phyloP scores from a whole-genome alignment of 2,797 vertebrate genomes.

The Melanotaenia nigrans region DNA sequence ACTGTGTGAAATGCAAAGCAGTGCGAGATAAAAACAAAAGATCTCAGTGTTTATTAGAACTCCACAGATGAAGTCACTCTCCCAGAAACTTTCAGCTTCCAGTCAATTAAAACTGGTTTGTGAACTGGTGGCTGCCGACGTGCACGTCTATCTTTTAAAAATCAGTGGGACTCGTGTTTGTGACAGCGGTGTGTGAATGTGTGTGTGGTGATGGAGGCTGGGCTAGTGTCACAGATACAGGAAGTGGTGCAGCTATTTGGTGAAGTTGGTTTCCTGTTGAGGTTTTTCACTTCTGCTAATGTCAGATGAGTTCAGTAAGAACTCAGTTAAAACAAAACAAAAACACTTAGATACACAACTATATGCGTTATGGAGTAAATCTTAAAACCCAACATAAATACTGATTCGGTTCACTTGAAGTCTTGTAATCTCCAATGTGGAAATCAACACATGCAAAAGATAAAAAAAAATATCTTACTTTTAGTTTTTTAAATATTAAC shows the following conservation, averaged over 20 bases:
- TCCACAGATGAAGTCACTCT: conserved; percentile 4
- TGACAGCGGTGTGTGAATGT: conserved; percentile 1
- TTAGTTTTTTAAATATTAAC: neutral
- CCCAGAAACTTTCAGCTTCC: neutral
- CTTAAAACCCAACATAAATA: too few species aligned
- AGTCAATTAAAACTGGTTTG: neutral
- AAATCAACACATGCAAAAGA: neutral
- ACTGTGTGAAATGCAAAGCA: conserved; percentile 36
- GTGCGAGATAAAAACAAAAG: conserved; percentile 17
- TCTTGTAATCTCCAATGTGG: neutral
- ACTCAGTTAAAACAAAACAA: neutral
- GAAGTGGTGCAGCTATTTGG: conserved; percentile 66
- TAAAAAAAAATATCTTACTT: neutral
- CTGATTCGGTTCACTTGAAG: neutral
- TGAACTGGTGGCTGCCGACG: neutral
- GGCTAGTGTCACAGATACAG: conserved; percentile 52
- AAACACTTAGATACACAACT: neutral
- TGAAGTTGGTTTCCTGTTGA: conserved; percentile 74
- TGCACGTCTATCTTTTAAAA: neutral
- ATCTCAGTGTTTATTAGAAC: conserved; percentile 23
- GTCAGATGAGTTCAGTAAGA: conserved; percentile 15
- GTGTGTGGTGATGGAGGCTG: conserved; percentile 14
- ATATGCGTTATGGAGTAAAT: too few species aligned
- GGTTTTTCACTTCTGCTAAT: conserved; percentile 70
- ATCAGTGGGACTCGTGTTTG: conserved; percentile 19